phyloP scores from a whole-genome alignment of 2,888 invertebrate species.

The Seladonia tumulorum region DNA sequence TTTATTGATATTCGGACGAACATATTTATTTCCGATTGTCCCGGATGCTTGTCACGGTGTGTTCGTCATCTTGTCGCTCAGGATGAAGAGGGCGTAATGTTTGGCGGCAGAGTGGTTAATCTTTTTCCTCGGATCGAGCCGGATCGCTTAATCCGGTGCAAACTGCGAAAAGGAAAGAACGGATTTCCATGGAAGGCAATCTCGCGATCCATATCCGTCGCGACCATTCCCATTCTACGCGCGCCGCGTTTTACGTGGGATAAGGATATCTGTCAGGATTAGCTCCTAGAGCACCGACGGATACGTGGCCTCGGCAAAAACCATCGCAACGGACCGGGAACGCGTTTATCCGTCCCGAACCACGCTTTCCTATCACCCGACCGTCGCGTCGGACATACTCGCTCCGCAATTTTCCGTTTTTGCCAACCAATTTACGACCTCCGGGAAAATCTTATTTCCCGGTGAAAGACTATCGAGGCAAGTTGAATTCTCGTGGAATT shows the following conservation, averaged over 20 bases:
- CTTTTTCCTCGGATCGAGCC: neutral
- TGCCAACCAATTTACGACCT: neutral
- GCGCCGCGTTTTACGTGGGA: conserved; percentile 1
- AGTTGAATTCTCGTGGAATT: neutral
- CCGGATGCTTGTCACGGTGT: neutral
- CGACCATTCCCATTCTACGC: neutral
- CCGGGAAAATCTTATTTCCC: neutral
- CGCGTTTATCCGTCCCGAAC: neutral
- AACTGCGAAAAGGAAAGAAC: neutral
- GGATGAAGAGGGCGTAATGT: neutral
- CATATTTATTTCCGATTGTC: conserved; percentile 9
- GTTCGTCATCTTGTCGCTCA: neutral
- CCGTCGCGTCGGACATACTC: neutral
- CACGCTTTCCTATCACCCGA: neutral
- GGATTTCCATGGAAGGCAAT: neutral
- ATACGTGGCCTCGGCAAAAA: neutral
- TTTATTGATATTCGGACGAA: too few species aligned
- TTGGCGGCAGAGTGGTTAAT: neutral
- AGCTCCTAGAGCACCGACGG: neutral
- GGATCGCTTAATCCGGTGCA: neutral
- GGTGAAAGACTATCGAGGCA: neutral
- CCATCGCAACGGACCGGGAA: neutral
- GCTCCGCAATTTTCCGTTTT: neutral
- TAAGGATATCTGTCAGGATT: conserved; percentile 26
- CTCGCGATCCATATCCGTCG: conserved; percentile 10